Base-by-base conservation (phyloP, 1,140 invertebrate genomes). In the Magallana angulata region DNA sequence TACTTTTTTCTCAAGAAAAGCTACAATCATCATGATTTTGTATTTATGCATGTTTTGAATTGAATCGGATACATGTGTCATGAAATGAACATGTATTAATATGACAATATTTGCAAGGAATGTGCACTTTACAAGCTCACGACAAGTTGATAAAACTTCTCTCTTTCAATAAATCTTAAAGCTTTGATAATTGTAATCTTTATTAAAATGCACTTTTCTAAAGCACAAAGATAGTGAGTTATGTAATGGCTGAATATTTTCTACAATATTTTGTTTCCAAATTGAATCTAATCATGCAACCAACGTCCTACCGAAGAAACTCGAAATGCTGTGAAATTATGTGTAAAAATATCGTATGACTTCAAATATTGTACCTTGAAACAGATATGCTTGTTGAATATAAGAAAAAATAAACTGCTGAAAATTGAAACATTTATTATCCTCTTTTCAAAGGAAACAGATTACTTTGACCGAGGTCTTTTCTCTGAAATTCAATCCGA, bases 341-440 rank as follows among this genome's bases (percentile, higher is more conserved):
- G 68, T 76, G 68, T 30, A 76, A 76, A 76, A n/a, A 12, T 36
- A 76, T 76, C 68, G 24, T 36, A 30, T 76, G 68, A 30, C 68
- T 12, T 24, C 18, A 76, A 76, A 76, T 76, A 76, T 76, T 76
- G 68, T 76, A 76, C 68, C 36, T 76, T 76, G 68, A 76, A 76
- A 76, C 36, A 24, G 68, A 76, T 76, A 76, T 76, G 68, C 68
- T 76, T 76, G 68, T 76, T 76, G 18, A 30, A 76, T 76, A 76
- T 30, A 76, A 30, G 68, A 76, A 76, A 48, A 76, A 76, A 76
- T 76, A 76, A 76, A 76, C 68, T 76, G 68, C 36, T 76, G 68
- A 76, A 76, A 76, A 76, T 30, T 76, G 68, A 76, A 76, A 76
- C 68, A 76, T 36, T 12, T 36, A 76, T 76, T 76, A 76, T 76